Base-by-base conservation (phyloP, 2,113 vertebrate genomes). In the Charadrius vociferus region DNA sequence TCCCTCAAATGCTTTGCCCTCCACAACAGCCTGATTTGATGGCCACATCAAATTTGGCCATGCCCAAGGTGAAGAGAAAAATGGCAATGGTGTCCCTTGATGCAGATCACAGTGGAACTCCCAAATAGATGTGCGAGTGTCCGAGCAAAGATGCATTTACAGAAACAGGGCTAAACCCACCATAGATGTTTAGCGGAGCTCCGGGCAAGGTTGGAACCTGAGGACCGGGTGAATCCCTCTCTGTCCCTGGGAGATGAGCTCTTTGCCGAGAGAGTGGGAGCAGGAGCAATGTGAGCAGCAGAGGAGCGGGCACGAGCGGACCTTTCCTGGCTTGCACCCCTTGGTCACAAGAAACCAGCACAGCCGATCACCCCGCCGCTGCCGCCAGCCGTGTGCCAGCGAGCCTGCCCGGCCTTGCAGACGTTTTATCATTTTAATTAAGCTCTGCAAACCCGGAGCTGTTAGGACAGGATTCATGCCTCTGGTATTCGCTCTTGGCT, bases 401-500 rank as follows among this genome's bases (percentile, higher is more conserved):
- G 3, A 96, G 59, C 97, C 88, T 97, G 97, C 95, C 97, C 4
- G 0, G 97, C 95, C 97, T 95, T 97, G 97, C 93, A 68, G 78
- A 36, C 0, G 3, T 73, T 94, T 82, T 85, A 92, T 94, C 45
- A 26, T 81, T 89, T 86, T 96, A 97, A 97, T 97, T 98, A 94
- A 94, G 87, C 86, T 95, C 93, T 95, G 91, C 92, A 95, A 95
- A 97, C 91, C 84, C 1, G 1, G 95, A 93, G 93, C 89, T 87
- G 93, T 96, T 83, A 36, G 73, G 75, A 75, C 94, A 96, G 90
- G 95, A 97, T 86, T 97, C 95, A 96, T 56, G 58, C 53, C 92
- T 92, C 85, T 93, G 97, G 97, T 89, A 98, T 97, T 97, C 6
- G 1, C 82, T 93, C 77, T 92, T 95, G 96, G 94, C 97, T 97